These are phyloP conservation scores for Cheumatopsyche charites DNA, from an alignment of 1,140 invertebrate species.

Conservation along the genomic window DNA sequence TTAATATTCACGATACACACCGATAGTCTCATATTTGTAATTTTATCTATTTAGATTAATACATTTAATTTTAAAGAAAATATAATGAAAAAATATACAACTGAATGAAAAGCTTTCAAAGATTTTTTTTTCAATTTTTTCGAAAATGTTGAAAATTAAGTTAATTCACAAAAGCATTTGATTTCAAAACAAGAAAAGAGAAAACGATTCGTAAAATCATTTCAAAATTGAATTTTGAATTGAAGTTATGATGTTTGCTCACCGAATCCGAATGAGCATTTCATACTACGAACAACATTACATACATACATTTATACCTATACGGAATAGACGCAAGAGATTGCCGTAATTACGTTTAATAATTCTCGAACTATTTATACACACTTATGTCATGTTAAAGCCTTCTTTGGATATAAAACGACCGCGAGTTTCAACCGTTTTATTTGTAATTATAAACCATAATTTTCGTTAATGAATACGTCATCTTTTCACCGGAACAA, in stretches of 20 bases:
- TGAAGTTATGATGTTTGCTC: neutral
- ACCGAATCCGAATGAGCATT: neutral
- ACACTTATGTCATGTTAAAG: slow-evolving; percentile 20
- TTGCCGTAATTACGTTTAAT: slow-evolving; percentile 27
- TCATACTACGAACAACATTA: neutral
- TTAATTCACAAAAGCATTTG: too few species aligned
- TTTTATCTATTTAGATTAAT: neutral
- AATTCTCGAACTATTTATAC: slow-evolving; percentile 25
- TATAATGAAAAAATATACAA: too few species aligned
- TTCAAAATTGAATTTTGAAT: too few species aligned
- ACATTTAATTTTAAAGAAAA: too few species aligned
- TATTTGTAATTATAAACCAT: slow-evolving; percentile 18
- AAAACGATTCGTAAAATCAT: too few species aligned
- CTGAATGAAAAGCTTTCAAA: too few species aligned
- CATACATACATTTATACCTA: neutral
- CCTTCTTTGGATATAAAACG: slow-evolving; percentile 19
- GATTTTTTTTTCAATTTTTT: too few species aligned
- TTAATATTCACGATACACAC: slow-evolving; percentile 21
- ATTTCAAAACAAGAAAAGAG: too few species aligned
- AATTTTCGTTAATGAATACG: slow-evolving; percentile 22
- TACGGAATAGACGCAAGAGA: slow-evolving; percentile 12
- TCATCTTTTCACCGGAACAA: neutral
- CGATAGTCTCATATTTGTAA: neutral
- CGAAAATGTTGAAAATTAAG: too few species aligned
- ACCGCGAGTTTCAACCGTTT: neutral